A percentile compares a stretch with the other conserved stretches of the same genome.
These are phyloP conservation scores for Pogonomyrmex californicus DNA, from an alignment of 1,140 invertebrate genomes.

Conservation along the genomic window DNA sequence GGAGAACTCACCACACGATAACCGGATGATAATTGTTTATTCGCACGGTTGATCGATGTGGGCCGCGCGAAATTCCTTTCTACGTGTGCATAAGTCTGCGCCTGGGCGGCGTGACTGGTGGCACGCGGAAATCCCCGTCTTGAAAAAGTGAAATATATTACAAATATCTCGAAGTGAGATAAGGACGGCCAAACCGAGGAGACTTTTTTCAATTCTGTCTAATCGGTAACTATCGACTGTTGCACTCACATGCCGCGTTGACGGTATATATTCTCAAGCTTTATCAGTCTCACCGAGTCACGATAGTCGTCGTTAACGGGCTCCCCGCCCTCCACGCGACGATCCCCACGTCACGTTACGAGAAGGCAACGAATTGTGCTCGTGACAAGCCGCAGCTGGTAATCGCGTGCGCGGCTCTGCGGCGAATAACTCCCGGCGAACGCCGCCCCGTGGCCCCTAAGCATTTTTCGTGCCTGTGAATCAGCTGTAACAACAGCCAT, in stretches of 20 bases:
- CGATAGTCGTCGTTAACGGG: not conserved
- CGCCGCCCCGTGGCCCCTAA: not conserved
- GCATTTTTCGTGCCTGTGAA: constrained; percentile 33
- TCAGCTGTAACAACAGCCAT: constrained; percentile 33
- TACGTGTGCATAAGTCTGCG: not conserved
- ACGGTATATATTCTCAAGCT: not conserved
- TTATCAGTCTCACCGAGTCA: not conserved
- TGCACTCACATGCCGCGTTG: not conserved
- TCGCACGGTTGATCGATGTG: constrained; percentile 43
- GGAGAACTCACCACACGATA: constrained; percentile 41
- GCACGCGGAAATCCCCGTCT: not conserved
- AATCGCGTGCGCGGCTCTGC: not conserved
- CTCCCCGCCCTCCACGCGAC: no score
- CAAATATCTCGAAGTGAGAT: not conserved
- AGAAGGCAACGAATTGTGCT: not conserved
- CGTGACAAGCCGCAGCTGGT: not conserved
- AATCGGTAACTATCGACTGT: not conserved
- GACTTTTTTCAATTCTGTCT: not conserved
- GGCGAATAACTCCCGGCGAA: not conserved
- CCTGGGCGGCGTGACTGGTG: no score
- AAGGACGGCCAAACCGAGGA: not conserved
- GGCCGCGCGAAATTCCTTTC: constrained; percentile 31
- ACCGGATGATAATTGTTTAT: constrained; percentile 70
- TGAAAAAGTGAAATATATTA: not conserved
- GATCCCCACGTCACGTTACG: not conserved